Base-by-base conservation (phyloP, 2,113 vertebrate species). In the Saimiri boliviensis region DNA sequence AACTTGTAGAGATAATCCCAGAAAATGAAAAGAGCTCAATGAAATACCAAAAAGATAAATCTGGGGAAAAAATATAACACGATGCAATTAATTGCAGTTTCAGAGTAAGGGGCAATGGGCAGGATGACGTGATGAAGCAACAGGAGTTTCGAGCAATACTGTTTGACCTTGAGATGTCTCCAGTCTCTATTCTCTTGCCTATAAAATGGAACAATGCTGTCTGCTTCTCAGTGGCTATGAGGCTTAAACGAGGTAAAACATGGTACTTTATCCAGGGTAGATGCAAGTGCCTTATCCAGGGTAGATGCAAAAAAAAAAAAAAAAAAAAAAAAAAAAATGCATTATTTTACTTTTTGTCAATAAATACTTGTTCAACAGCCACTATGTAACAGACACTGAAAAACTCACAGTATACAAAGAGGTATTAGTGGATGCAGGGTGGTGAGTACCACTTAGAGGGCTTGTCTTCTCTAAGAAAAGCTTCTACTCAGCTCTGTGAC, bases 41-140 rank as follows among this genome's bases (percentile, higher is more conserved):
- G n/a, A 89, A 84, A 95, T 37, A 66, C 45, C 52, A 35, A 92
- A 95, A 93, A 96, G 66, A 81, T 23, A 47, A 37, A 86, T 71
- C 49, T 66, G 42, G 76, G 42, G 27, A 40, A 76, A 85, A 92
- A 77, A 87, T n/a, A 60, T 17, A 88, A 70, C 49, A 49, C 16
- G 35, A 49, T 77, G 52, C 25, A 66, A 86, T 81, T 84, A 77
- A 88, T 47, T 82, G 17, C 19, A 56, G 30, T 82, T 95, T 92
- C 63, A 63, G 60, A 83, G 49, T 80, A 52, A 92, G 52, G 47
- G 30, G 19, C 35, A 60, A 70, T 32, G 71, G 32, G 9, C 10
- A n/a, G 54, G 16, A 40, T 30, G 52, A 35, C 3, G 40, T 5
- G 30, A 82, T 6, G 0, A 87, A 92, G 35, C 58, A 19, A 37